Evolutionary conservation across 2,888 invertebrate species (phyloP).

Genomic region (Xanthorhoe spadicearia): DNA sequence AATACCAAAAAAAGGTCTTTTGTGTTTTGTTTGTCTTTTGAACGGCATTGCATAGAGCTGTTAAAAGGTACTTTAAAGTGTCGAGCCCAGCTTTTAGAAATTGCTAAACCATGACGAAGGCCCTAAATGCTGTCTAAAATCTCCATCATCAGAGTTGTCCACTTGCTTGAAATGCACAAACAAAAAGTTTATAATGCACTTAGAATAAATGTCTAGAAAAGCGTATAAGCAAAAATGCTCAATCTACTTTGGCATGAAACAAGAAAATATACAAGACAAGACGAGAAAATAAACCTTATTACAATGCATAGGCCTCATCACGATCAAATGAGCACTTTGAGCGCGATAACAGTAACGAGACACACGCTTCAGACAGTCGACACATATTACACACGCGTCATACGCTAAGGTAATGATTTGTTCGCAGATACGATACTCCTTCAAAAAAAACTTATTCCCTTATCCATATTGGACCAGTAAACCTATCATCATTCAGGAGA

Average conservation of each 20-base stretch:
- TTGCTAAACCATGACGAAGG: too few relatives aligned
- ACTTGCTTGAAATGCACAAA: not conserved
- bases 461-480: too few relatives aligned
- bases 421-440: slow-evolving; percentile 12
- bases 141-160: too few relatives aligned
- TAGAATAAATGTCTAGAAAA: not conserved
- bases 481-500: too few relatives aligned
- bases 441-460: too few relatives aligned
- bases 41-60: too few relatives aligned
- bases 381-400: slow-evolving; percentile 68
- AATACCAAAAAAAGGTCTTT: too few relatives aligned
- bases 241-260: not conserved
- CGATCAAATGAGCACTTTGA: slow-evolving; percentile 51
- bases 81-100: too few relatives aligned
- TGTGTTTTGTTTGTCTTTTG: too few relatives aligned
- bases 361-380: slow-evolving; percentile 72
- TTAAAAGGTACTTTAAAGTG: too few relatives aligned
- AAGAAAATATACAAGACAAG: slow-evolving; percentile 4
- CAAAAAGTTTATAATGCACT: not conserved
- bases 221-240: not conserved
- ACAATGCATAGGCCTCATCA: slow-evolving; percentile 39
- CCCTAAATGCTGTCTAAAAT: too few relatives aligned
- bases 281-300: slow-evolving; percentile 30
- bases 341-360: slow-evolving; percentile 72
- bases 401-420: not conserved